Evolutionary conservation across 2,888 invertebrate species (phyloP), one percentile per base, ranked within the genome.

Genomic region (Stratiomys singularior): DNA sequence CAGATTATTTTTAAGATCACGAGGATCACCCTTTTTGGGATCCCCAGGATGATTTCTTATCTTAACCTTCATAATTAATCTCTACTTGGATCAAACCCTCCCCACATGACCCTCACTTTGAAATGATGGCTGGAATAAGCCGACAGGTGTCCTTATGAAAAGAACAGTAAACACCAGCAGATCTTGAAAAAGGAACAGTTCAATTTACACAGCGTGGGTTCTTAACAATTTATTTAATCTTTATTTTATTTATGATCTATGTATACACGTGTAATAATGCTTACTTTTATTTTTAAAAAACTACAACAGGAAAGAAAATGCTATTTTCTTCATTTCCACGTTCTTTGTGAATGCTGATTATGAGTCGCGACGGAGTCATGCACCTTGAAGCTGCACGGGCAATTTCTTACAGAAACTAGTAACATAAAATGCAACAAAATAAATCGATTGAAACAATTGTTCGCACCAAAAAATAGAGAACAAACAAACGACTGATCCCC

Each of bases 281-380:
- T 67, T 67, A 67, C 37, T 9, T n/a, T 27, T 64, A 28, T n/a
- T n/a, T n/a, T 25, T 28, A 67, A 30, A 30, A 64, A n/a, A 9
- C 18, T 11, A 60, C 44, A 4, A 67, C 44, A 18, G 72, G 72
- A 56, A 72, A 72, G 72, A 72, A 72, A 72, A 72, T 72, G 72
- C 72, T 9, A 56, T 56, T 72, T 72, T 56, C 72, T 72, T 21
- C 11, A 11, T 25, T 18, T 25, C 30, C 27, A 1, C 69, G 13
- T 47, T 15, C 69, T 2, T 47, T 46, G 5, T 18, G 13, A 69
- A 3, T 18, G 37, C 18, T 37, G 37, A 11, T 18, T 23, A 46
- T 25, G 27, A n/a, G 47, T 18, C 21, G n/a, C 44, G 37, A 66
- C 18, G 66, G 18, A 37, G 13, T 5, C 5, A 18, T 21, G 37